phyloP scores from a whole-genome alignment of 2,888 invertebrate species.

The Thymelicus lineola region DNA sequence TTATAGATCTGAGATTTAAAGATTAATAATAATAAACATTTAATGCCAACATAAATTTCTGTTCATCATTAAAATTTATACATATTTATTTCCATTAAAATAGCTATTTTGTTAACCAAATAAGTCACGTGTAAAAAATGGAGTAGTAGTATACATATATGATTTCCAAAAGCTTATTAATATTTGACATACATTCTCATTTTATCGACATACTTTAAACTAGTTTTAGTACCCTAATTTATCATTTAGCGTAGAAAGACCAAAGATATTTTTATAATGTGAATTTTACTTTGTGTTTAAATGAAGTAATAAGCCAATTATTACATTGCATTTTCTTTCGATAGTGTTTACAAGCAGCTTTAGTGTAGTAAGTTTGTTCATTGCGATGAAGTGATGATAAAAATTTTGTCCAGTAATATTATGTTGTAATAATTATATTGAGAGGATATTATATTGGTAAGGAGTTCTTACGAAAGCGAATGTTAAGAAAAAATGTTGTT shows the following conservation, averaged over 20 bases:
- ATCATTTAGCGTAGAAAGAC: constrained; percentile 20
- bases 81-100: too few relatives aligned
- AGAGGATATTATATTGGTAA: background rate
- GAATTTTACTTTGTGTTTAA: constrained; percentile 3
- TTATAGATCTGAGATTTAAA: too few relatives aligned
- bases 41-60: too few relatives aligned
- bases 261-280: constrained; percentile 18
- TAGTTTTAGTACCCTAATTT: constrained; percentile 4
- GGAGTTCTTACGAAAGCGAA: constrained; percentile 1
- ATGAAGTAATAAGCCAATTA: constrained; percentile 3
- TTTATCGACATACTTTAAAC: background rate
- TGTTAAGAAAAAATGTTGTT: background rate
- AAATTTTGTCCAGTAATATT: constrained; percentile 2
- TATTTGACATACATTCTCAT: too few relatives aligned
- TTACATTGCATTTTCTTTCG: constrained; percentile 3
- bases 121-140: too few relatives aligned
- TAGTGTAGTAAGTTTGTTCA: constrained; percentile 1
- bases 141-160: too few relatives aligned
- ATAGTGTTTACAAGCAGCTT: background rate
- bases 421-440: too few relatives aligned
- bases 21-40: too few relatives aligned
- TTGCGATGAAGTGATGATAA: constrained; percentile 4
- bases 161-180: too few relatives aligned
- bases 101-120: too few relatives aligned
- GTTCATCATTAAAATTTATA: too few relatives aligned